phyloP scores from a whole-genome alignment of 1,140 invertebrate genomes.

The Adelges cooleyi region DNA sequence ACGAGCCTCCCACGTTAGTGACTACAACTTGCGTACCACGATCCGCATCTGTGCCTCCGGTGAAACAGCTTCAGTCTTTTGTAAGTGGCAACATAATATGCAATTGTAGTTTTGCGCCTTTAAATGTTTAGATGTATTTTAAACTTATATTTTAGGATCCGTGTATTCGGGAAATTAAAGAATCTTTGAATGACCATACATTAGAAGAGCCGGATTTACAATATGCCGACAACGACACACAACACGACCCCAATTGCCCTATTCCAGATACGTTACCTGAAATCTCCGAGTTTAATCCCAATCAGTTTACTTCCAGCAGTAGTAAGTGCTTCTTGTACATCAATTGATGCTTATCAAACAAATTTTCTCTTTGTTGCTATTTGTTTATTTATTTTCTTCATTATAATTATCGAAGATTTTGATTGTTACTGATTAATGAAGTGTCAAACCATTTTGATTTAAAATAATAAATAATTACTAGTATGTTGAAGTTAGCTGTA shows the following conservation, averaged over 20 bases:
- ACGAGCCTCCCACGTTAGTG: constrained; percentile 30
- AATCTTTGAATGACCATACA: constrained; percentile 14
- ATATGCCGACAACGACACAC: constrained; percentile 25
- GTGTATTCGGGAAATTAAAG: constrained; percentile 14
- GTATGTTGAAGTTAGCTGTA: too few species aligned
- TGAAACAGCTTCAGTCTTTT: constrained; percentile 29
- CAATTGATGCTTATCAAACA: too few species aligned
- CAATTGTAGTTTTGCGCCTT: too few species aligned
- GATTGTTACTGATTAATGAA: too few species aligned
- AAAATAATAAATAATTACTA: too few species aligned
- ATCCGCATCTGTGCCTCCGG: constrained; percentile 32
- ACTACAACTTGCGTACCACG: constrained; percentile 29
- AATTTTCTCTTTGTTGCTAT: too few species aligned
- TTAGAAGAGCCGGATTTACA: background rate
- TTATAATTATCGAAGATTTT: too few species aligned
- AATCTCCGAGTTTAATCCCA: constrained; percentile 44
- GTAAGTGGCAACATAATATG: background rate
- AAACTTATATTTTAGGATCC: background rate
- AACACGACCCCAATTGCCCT: background rate
- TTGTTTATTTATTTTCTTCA: too few species aligned
- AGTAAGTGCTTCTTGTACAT: constrained; percentile 40
- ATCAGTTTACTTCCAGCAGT: constrained; percentile 46
- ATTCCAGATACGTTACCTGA: constrained; percentile 37
- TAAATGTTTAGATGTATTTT: too few species aligned
- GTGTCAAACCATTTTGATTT: too few species aligned